Evolutionary conservation across 92 coral and sea anemone genomes (phyloP).

Genomic region (Siderastrea siderea): DNA sequence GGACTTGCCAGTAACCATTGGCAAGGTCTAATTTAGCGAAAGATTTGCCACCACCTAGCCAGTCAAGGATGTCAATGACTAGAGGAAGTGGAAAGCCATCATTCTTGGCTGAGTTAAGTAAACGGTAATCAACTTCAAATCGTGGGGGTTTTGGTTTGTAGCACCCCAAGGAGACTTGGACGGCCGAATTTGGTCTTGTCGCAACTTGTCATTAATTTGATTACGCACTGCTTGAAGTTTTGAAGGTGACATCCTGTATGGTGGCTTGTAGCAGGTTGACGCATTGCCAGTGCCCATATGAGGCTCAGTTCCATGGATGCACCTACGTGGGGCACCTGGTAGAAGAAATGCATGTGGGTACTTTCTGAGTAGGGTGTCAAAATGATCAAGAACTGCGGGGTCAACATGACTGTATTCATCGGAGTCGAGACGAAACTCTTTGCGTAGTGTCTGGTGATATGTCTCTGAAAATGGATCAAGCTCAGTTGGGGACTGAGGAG

Average conservation of each 20-base stretch:
- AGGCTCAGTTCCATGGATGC: background rate
- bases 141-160: conserved; percentile 28
- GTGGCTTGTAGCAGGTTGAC: conserved; percentile 52
- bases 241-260: conserved; percentile 61
- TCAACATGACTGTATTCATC: background rate
- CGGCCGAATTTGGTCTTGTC: conserved; percentile 36
- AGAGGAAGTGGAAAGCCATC: conserved; percentile 47
- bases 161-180: conserved; percentile 55
- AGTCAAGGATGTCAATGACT: conserved; percentile 22
- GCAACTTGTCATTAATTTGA: conserved; percentile 44
- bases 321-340: conserved; percentile 45
- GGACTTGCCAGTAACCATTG: too few species aligned
- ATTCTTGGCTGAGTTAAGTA: conserved; percentile 29
- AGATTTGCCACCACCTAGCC: conserved; percentile 28
- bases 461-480: conserved; percentile 58
- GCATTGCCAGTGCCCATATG: conserved; percentile 39
- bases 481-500: conserved; percentile 20
- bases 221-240: conserved; percentile 49
- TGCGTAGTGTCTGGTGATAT: background rate
- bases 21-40: conserved; percentile 33
- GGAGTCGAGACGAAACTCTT: background rate
- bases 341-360: conserved; percentile 40
- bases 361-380: conserved; percentile 21
- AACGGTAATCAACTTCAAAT: conserved; percentile 23
- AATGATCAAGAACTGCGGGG: background rate